Evolutionary conservation across 2,888 invertebrate genomes (phyloP).

Genomic region (Clunio marinus): DNA sequence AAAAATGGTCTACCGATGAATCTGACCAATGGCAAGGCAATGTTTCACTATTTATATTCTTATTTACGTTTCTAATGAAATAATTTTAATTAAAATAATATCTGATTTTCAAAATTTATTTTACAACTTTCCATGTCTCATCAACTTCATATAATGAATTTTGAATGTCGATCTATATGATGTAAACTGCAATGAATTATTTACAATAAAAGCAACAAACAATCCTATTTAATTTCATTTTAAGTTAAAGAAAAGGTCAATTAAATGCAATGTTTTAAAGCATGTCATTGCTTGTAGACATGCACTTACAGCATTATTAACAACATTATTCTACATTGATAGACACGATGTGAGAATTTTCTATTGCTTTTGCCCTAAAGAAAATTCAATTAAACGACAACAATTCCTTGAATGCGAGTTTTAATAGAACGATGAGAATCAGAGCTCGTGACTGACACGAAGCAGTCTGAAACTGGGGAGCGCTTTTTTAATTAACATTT

Average conservation of each 20-base stretch:
- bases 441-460: conserved; percentile 24
- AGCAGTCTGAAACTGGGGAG: background rate
- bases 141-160: no score
- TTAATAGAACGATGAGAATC: conserved; percentile 14
- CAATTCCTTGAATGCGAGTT: background rate
- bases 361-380: background rate
- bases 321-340: background rate
- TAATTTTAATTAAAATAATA: conserved; percentile 34
- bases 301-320: background rate
- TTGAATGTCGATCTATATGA: no score
- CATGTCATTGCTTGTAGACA: background rate
- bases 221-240: no score
- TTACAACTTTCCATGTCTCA: no score
- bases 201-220: no score
- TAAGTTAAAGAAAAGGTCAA: background rate
- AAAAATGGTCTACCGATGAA: conserved; percentile 23
- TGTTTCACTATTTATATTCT: conserved; percentile 22
- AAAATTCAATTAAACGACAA: conserved; percentile 22
- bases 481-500: conserved; percentile 6
- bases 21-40: conserved; percentile 15
- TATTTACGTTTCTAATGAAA: background rate
- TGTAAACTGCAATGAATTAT: no score
- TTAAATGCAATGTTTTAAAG: background rate
- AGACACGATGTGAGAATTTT: background rate
- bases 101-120: no score